Evolutionary conservation across 2,797 vertebrate genomes (phyloP).

Genomic region (Coregonus suidteri): DNA sequence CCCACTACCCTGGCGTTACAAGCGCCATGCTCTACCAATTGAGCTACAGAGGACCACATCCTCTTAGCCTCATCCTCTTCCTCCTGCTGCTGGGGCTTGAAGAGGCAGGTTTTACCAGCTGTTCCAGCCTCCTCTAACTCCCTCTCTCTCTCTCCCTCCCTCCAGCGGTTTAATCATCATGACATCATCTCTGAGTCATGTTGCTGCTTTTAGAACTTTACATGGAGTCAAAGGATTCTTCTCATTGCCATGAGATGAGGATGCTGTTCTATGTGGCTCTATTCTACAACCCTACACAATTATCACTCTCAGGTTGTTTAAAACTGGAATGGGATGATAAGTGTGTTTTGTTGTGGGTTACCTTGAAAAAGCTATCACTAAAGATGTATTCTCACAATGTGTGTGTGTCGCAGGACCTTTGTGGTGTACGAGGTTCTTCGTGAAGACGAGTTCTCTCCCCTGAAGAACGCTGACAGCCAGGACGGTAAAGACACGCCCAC

Average conservation of each 20-base stretch:
- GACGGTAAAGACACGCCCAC: constrained; percentile 96
- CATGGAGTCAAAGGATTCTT: constrained; percentile 63
- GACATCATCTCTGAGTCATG: constrained; percentile 64
- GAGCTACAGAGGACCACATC: no score
- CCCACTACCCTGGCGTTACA: no score
- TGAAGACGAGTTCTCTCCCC: constrained; percentile 94
- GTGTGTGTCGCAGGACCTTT: constrained; percentile 79
- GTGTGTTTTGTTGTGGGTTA: neutral
- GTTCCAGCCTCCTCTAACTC: constrained; percentile 34
- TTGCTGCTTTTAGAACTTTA: constrained; percentile 54
- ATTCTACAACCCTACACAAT: neutral
- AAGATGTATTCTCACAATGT: neutral
- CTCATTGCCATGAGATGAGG: constrained; percentile 41
- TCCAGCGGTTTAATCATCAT: constrained; percentile 38
- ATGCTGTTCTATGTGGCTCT: constrained; percentile 21
- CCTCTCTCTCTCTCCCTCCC: constrained; percentile 28
- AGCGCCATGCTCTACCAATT: no score
- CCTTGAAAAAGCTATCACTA: neutral
- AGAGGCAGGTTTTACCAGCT: constrained; percentile 52
- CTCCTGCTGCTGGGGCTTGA: neutral
- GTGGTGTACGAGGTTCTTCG: constrained; percentile 92
- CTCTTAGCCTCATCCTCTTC: neutral
- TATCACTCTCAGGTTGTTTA: neutral
- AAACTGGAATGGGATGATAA: neutral
- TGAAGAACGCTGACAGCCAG: constrained; percentile 96